A percentile compares a stretch with the other conserved stretches of the same genome.
These are phyloP conservation scores for Disparrhopalites patrizii DNA, from an alignment of 2,888 invertebrate genomes.

Conservation along the genomic window DNA sequence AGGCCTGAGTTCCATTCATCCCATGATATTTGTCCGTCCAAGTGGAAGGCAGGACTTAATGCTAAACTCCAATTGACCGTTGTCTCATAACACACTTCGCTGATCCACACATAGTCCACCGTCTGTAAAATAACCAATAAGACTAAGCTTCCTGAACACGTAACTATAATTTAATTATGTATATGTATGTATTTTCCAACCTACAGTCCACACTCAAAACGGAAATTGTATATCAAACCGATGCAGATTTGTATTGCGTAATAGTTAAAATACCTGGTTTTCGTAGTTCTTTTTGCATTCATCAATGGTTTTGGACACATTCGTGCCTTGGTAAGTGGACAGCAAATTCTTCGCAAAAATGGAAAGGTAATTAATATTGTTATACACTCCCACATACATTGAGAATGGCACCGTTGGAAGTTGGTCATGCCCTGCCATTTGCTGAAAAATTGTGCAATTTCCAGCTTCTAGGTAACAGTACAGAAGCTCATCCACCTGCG, in stretches of 20 bases:
- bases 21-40: constrained; percentile 5
- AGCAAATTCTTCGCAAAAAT: constrained; percentile 61
- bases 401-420: constrained; percentile 53
- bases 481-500: constrained; percentile 68
- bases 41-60: constrained; percentile 73
- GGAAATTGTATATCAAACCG: background rate
- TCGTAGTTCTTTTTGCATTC: constrained; percentile 54
- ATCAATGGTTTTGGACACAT: constrained; percentile 50
- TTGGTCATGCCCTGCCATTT: constrained; percentile 6
- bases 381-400: constrained; percentile 63
- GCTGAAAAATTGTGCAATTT: constrained; percentile 64
- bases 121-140: background rate
- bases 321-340: constrained; percentile 57
- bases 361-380: constrained; percentile 54
- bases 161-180: no score
- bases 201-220: no score
- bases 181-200: no score
- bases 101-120: constrained; percentile 47
- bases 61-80: constrained; percentile 71
- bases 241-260: no score
- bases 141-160: background rate
- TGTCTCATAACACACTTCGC: constrained; percentile 67
- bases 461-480: constrained; percentile 71
- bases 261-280: constrained; percentile 21
- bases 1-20: constrained; percentile 68